Conservation (phyloP, 2,797 vertebrate genomes). For the Aphelocoma californica region DNA sequence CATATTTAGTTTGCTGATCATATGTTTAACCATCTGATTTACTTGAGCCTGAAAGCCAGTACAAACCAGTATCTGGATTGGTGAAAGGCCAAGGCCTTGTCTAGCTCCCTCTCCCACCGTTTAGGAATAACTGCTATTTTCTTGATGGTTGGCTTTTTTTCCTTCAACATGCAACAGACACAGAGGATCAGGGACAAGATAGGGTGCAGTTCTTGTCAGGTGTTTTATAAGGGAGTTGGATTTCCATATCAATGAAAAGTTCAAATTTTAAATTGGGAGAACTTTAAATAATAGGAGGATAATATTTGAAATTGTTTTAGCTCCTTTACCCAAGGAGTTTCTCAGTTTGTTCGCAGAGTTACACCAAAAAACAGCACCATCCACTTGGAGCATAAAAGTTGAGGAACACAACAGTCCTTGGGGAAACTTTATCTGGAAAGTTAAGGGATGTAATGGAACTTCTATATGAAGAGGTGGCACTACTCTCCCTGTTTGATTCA, state of each 20-base stretch:
- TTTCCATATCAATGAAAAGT: background rate
- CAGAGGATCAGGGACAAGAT: background rate
- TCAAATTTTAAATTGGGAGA: background rate
- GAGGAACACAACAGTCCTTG: background rate
- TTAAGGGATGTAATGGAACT: background rate
- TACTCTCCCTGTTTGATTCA: background rate
- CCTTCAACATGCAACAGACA: background rate
- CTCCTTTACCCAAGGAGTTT: background rate
- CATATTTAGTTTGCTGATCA: background rate
- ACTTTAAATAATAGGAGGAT: background rate
- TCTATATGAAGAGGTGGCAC: background rate
- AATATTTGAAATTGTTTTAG: background rate
- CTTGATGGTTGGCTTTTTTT: background rate
- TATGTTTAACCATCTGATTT: background rate
- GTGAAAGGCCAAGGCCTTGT: background rate
- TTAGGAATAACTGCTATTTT: background rate
- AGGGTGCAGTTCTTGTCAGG: background rate
- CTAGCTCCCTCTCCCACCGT: background rate
- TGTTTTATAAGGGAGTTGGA: background rate
- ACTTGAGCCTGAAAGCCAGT: background rate
- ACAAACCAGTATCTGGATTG: background rate
- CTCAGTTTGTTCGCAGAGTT: background rate
- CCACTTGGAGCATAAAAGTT: background rate
- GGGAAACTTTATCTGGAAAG: background rate
- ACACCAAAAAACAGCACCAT: background rate